A percentile compares a stretch with the other conserved stretches of the same genome.
Conservation (phyloP, 2,888 invertebrate species). For the Dione vanillae region DNA sequence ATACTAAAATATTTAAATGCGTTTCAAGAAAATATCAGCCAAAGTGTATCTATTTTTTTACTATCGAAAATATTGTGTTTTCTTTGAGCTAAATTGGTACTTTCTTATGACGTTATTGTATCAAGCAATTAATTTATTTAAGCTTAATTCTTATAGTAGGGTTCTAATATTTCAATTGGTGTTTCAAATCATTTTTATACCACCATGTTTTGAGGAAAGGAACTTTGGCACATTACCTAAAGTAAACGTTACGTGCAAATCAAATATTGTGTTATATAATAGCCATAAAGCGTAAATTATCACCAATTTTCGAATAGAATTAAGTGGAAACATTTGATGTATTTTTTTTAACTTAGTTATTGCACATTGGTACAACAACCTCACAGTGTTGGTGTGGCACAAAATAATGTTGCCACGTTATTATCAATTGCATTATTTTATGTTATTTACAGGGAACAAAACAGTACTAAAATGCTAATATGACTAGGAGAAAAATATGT, state of each 20-base stretch:
- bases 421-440: slow-evolving; percentile 18
- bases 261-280: slow-evolving; percentile 11
- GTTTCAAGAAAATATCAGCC: slow-evolving; percentile 47
- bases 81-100: slow-evolving; percentile 50
- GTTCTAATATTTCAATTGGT: slow-evolving; percentile 13
- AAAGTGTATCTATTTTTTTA: slow-evolving; percentile 40
- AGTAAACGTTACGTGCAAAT: slow-evolving; percentile 43
- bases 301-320: slow-evolving; percentile 2
- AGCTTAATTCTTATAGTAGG: slow-evolving; percentile 29
- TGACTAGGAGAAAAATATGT: slow-evolving; percentile 26
- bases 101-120: slow-evolving; percentile 42
- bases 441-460: slow-evolving; percentile 19
- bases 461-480: slow-evolving; percentile 10
- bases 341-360: neutral
- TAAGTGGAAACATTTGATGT: neutral
- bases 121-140: slow-evolving; percentile 37
- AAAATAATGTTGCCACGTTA: slow-evolving; percentile 42
- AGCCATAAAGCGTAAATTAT: slow-evolving; percentile 1
- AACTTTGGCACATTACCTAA: slow-evolving; percentile 50
- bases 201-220: slow-evolving; percentile 27
- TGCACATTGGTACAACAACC: slow-evolving; percentile 18
- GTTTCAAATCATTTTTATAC: neutral
- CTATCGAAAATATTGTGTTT: slow-evolving; percentile 48
- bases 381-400: slow-evolving; percentile 25
- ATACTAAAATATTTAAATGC: slow-evolving; percentile 43